A percentile compares a stretch with the other conserved stretches of the same genome.
Evolutionary conservation across 2,797 vertebrate species (phyloP).

Genomic region (Melanotaenia pygmaea): DNA sequence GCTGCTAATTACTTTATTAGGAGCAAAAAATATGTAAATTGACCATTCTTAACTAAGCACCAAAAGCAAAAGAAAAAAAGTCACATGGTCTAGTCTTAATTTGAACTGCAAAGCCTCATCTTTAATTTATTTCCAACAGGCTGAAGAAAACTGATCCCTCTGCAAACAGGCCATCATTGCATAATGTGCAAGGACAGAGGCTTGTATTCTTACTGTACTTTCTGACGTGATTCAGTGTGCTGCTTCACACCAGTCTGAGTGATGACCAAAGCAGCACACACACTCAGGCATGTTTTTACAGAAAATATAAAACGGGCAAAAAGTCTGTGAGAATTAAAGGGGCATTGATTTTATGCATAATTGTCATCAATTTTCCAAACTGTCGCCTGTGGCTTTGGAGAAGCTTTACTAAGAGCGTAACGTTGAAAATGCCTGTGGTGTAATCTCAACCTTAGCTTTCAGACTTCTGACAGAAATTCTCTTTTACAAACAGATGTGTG

Average conservation of each 20-base stretch:
- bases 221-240: conserved; percentile 47
- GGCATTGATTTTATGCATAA: not conserved
- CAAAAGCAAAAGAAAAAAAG: not conserved
- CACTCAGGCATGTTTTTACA: not conserved
- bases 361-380: not conserved
- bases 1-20: not conserved
- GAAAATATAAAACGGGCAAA: not conserved
- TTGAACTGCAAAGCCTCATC: conserved; percentile 28
- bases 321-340: conserved; percentile 3
- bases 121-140: conserved; percentile 46
- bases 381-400: not conserved
- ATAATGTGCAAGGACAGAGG: conserved; percentile 43
- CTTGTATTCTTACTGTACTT: conserved; percentile 41
- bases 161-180: conserved; percentile 41
- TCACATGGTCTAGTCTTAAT: conserved; percentile 14
- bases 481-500: not conserved
- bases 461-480: not conserved
- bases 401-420: not conserved
- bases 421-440: not conserved
- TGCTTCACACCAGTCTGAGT: conserved; percentile 24
- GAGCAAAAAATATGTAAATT: not conserved
- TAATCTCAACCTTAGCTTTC: conserved; percentile 2
- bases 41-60: too few species aligned
- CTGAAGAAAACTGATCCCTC: conserved; percentile 23
- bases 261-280: conserved; percentile 5